Evolutionary conservation across 1,140 invertebrate genomes (phyloP).

Genomic region (Euwallacea similis): DNA sequence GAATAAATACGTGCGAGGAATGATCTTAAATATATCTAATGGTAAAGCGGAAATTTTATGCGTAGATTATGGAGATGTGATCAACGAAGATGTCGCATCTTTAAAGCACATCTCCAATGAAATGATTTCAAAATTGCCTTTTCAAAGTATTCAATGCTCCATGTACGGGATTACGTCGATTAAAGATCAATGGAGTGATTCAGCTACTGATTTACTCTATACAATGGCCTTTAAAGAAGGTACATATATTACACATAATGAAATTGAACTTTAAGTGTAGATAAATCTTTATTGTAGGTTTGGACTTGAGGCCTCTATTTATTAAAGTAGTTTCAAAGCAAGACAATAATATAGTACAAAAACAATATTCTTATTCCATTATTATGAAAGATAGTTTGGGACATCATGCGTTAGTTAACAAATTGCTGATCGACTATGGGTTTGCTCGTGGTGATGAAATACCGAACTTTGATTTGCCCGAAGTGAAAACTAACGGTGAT

Average conservation of each 20-base stretch:
- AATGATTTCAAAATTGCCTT: conserved; percentile 42
- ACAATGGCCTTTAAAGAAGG: conserved; percentile 39
- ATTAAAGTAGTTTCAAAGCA: conserved; percentile 31
- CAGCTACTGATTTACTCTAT: conserved; percentile 45
- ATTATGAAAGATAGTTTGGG: conserved; percentile 42
- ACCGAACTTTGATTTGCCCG: conserved; percentile 41
- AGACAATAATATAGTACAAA: conserved; percentile 6
- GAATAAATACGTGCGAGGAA: conserved; percentile 32
- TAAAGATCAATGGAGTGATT: conserved; percentile 38
- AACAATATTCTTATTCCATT: conserved; percentile 41
- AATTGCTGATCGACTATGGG: conserved; percentile 46
- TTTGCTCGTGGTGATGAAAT: conserved; percentile 38
- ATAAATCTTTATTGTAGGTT: background rate
- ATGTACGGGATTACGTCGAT: conserved; percentile 42
- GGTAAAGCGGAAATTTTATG: conserved; percentile 37
- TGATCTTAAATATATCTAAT: conserved; percentile 29
- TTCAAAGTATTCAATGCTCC: conserved; percentile 46
- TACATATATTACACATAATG: background rate
- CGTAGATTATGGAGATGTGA: conserved; percentile 45
- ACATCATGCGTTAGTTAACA: conserved; percentile 40
- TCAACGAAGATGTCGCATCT: conserved; percentile 11
- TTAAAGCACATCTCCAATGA: conserved; percentile 38
- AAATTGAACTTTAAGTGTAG: background rate
- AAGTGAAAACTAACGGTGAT: conserved; percentile 1
- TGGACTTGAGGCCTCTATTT: conserved; percentile 37